These are phyloP conservation scores for Gambusia holbrooki DNA, from an alignment of 2,113 vertebrate genomes.

Conservation along the genomic window DNA sequence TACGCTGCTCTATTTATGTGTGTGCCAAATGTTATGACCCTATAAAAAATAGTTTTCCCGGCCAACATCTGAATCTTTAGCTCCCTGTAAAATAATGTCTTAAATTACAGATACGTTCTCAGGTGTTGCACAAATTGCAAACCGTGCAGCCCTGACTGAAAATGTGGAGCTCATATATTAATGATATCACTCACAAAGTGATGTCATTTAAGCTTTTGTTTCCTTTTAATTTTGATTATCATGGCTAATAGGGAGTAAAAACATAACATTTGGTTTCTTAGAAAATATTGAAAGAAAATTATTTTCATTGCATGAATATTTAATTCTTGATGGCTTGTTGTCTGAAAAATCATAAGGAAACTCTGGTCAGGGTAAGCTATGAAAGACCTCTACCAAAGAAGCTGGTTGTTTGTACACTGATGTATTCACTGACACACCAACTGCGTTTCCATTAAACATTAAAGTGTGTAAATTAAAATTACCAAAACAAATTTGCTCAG, in stretches of 20 bases:
- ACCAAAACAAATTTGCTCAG: too few relatives aligned
- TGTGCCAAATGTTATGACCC: background rate
- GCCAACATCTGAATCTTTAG: background rate
- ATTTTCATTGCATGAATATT: background rate
- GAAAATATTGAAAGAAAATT: background rate
- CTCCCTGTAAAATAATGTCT: background rate
- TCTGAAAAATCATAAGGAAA: too few relatives aligned
- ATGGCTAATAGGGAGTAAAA: background rate
- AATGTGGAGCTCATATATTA: background rate
- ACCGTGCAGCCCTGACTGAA: background rate
- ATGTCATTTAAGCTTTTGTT: background rate
- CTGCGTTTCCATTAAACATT: too few relatives aligned
- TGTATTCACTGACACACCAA: too few relatives aligned
- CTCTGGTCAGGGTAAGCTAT: too few relatives aligned
- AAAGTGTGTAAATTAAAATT: too few relatives aligned
- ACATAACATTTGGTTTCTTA: background rate
- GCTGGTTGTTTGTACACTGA: too few relatives aligned
- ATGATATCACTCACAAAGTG: background rate
- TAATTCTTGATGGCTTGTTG: background rate
- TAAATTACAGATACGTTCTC: background rate
- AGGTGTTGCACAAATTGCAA: too few relatives aligned
- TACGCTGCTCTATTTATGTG: background rate
- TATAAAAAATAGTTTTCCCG: background rate
- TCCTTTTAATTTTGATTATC: background rate
- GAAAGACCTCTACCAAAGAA: too few relatives aligned